Conservation (phyloP, 35 echinoderm and acorn worm species). For the Stichopus chloronotus region DNA sequence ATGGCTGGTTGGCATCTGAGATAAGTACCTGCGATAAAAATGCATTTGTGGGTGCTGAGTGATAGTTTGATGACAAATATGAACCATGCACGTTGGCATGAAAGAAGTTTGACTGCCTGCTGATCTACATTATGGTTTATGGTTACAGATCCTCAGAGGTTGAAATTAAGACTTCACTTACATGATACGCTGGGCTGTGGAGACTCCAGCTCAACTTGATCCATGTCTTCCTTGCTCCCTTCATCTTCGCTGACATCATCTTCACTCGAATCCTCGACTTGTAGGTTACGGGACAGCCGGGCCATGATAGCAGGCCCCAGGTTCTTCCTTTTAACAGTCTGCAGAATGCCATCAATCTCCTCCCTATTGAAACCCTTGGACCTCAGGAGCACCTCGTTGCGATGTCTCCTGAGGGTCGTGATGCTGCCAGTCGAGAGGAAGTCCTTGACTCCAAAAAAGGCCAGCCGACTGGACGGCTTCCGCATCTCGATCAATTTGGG, state of each 20-base stretch:
- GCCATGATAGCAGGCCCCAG: constrained; percentile 14
- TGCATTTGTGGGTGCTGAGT: too few species aligned
- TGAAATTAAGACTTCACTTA: background rate
- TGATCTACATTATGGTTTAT: too few species aligned
- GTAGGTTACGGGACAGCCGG: constrained; percentile 24
- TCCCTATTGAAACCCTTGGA: constrained; percentile 55
- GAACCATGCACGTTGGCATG: too few species aligned
- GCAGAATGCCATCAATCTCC: constrained; percentile 41
- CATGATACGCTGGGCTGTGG: background rate
- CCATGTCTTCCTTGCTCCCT: too few species aligned
- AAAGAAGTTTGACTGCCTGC: too few species aligned
- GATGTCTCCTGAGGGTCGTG: constrained; percentile 61
- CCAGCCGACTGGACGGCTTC: constrained; percentile 48
- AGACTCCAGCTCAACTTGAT: too few species aligned
- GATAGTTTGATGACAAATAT: too few species aligned
- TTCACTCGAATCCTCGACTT: background rate
- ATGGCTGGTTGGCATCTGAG: too few species aligned
- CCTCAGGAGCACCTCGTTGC: constrained; percentile 62
- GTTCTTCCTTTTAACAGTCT: constrained; percentile 19
- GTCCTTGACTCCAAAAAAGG: constrained; percentile 41
- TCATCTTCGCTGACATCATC: background rate
- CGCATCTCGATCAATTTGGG: constrained; percentile 59
- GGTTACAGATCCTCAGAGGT: too few species aligned
- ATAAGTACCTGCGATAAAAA: too few species aligned
- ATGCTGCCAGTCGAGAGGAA: constrained; percentile 18